Conservation (phyloP, 2,888 invertebrate genomes). For the Lumbricus terrestris region DNA sequence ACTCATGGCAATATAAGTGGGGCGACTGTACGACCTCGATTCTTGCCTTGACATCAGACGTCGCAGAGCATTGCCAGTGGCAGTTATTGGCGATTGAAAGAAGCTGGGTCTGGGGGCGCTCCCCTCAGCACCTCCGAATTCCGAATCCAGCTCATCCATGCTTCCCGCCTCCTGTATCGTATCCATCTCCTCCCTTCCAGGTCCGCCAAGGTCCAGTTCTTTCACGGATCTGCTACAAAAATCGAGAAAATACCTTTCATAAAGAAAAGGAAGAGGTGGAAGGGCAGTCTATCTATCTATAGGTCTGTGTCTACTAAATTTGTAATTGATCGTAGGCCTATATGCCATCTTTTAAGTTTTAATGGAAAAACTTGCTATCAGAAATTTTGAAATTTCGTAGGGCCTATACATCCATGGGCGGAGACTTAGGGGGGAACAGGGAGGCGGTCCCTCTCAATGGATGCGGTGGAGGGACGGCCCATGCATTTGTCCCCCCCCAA, state of each 20-base stretch:
- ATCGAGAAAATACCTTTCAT: neutral
- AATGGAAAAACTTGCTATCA: neutral
- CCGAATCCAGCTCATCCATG: neutral
- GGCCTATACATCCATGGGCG: no score
- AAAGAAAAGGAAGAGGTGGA: neutral
- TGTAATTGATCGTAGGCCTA: no score
- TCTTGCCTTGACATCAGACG: neutral
- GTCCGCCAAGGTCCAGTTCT: neutral
- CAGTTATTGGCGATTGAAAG: neutral
- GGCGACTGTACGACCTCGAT: neutral
- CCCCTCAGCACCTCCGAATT: neutral
- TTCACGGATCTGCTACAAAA: neutral
- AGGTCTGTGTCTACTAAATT: no score
- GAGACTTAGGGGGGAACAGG: no score
- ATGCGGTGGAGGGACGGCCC: no score
- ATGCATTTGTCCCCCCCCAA: no score
- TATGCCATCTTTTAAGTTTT: no score
- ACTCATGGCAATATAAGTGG: neutral
- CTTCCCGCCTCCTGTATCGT: neutral
- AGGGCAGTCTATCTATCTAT: no score
- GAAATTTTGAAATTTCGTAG: neutral
- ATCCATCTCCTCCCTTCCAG: slow-evolving; percentile 1
- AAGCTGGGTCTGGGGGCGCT: neutral
- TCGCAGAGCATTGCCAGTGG: neutral
- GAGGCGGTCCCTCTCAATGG: no score